phyloP scores from a whole-genome alignment of 2,113 vertebrate species.

The Callipepla squamata region DNA sequence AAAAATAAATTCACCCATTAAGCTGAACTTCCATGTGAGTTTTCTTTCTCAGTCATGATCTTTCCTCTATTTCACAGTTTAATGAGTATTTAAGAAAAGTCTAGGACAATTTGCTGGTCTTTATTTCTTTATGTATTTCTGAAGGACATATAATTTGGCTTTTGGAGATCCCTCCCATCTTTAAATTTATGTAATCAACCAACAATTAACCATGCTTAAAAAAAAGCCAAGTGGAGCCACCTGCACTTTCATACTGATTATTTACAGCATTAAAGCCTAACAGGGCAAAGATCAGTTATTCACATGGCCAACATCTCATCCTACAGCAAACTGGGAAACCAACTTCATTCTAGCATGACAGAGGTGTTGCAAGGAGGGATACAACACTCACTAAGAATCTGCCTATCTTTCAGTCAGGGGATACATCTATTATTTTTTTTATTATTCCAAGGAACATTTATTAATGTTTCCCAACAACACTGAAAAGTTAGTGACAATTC shows the following conservation, averaged over 20 bases:
- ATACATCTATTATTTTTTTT: neutral
- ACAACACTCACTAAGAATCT: neutral
- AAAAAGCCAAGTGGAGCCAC: neutral
- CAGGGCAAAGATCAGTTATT: neutral
- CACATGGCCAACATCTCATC: neutral
- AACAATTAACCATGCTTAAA: neutral
- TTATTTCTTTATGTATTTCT: neutral
- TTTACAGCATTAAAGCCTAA: neutral
- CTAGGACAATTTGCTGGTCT: neutral
- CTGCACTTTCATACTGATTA: neutral
- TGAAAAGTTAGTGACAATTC: neutral
- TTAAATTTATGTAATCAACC: neutral
- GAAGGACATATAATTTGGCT: neutral
- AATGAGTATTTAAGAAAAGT: neutral
- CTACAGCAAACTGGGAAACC: neutral
- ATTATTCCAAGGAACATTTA: neutral
- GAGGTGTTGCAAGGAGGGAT: neutral
- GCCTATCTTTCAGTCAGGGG: neutral
- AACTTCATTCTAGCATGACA: neutral
- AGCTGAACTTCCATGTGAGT: neutral
- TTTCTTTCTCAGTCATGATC: neutral
- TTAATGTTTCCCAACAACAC: neutral
- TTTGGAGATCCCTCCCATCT: neutral
- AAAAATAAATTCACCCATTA: neutral
- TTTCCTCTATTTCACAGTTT: neutral